phyloP scores from a whole-genome alignment of 2,797 vertebrate genomes.

The Phaenicophaeus curvirostris region DNA sequence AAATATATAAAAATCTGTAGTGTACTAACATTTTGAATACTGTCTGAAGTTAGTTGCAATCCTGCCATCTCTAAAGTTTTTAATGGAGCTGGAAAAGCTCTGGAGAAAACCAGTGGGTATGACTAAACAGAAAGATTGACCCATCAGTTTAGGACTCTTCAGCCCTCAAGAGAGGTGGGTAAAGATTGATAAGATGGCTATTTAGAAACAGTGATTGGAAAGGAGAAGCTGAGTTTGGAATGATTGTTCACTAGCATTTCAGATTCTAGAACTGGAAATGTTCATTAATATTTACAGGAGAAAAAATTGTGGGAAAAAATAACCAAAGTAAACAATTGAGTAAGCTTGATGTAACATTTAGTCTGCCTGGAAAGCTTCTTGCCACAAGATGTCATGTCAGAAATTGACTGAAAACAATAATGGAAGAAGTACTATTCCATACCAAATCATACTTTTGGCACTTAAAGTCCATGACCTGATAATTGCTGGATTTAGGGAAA shows the following conservation, averaged over 20 bases:
- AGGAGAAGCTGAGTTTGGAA: not conserved
- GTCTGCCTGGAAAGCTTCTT: not conserved
- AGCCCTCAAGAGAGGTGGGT: accelerated
- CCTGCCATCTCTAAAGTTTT: not conserved
- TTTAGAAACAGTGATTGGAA: not conserved
- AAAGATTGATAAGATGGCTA: not conserved
- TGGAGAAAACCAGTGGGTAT: not conserved
- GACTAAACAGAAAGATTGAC: not conserved
- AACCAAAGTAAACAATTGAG: not conserved
- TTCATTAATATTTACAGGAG: not conserved
- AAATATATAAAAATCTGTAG: not conserved
- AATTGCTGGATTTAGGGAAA: not conserved
- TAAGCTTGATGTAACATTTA: not conserved
- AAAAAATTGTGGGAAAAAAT: accelerated
- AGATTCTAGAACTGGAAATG: not conserved
- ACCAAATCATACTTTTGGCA: not conserved
- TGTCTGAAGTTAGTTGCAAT: not conserved
- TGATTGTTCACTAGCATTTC: not conserved
- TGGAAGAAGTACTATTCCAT: not conserved
- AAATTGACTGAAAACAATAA: not conserved
- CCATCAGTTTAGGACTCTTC: not conserved
- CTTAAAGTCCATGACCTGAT: not conserved
- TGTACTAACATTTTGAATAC: not conserved
- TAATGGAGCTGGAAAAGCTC: not conserved
- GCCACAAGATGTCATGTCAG: not conserved